These are phyloP conservation scores for Ophioderma brevispina DNA, from an alignment of 35 echinoderm and acorn worm species.

Conservation along the genomic window DNA sequence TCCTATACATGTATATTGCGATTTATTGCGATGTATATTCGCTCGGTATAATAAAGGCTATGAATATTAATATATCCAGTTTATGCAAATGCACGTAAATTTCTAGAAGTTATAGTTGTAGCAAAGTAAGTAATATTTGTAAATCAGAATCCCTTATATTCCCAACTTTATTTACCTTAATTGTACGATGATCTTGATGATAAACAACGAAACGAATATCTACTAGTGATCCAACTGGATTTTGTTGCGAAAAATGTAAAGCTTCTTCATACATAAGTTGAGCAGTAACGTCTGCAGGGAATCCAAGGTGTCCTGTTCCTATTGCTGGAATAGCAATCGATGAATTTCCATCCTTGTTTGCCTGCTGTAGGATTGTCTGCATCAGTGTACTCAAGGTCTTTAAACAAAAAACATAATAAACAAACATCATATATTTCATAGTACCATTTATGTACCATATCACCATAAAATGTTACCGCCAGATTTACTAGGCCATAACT, in stretches of 20 bases:
- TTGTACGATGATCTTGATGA: conserved; percentile 24
- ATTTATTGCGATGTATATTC: no score
- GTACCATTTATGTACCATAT: no score
- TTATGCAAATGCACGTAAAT: no score
- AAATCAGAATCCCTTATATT: no score
- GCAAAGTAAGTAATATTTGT: no score
- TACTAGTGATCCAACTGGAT: background rate
- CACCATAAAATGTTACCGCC: no score
- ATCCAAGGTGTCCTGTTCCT: conserved; percentile 37
- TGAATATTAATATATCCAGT: no score
- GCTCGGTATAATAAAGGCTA: no score
- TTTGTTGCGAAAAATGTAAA: background rate
- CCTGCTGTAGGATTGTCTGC: background rate
- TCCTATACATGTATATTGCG: no score
- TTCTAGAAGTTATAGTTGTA: no score
- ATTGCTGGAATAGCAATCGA: conserved; percentile 53
- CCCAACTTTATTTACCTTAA: conserved; percentile 38
- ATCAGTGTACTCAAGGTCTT: background rate
- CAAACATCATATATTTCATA: no score
- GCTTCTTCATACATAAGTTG: conserved; percentile 56
- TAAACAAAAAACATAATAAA: background rate
- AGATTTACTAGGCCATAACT: no score
- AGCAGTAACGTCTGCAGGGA: conserved; percentile 26
- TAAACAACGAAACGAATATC: conserved; percentile 50
- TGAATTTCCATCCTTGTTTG: background rate